Conservation (phyloP, 2,888 invertebrate genomes). For the Iphiclides podalirius region DNA sequence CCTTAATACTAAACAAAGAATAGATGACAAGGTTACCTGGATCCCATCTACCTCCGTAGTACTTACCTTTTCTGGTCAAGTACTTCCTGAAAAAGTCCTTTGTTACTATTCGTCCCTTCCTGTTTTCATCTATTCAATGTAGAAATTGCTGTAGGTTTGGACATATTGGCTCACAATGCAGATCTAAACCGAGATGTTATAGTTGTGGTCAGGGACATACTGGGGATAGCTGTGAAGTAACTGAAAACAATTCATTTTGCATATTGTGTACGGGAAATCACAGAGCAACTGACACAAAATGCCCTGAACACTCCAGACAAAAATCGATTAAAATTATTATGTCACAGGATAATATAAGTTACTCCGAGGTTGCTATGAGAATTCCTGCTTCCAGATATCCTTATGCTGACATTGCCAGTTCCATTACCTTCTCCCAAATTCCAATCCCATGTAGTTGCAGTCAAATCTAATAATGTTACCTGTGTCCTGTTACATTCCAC, state of each 20-base stretch:
- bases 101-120: conserved; percentile 12
- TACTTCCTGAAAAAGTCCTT: conserved; percentile 8
- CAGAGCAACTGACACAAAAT: neutral
- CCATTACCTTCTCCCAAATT: neutral
- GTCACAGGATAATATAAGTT: neutral
- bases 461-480: neutral
- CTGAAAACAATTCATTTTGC: neutral
- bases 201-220: neutral
- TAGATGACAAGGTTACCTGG: conserved; percentile 5
- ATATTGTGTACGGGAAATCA: neutral
- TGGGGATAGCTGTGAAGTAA: neutral
- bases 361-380: neutral
- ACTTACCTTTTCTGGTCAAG: conserved; percentile 22
- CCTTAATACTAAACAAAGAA: conserved; percentile 12
- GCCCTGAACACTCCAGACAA: neutral
- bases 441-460: neutral
- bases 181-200: neutral
- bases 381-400: neutral
- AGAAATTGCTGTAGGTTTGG: conserved; percentile 4
- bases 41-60: too few species aligned
- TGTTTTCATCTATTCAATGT: neutral
- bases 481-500: neutral
- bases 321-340: conserved; percentile 1
- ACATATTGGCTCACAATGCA: neutral
- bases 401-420: neutral